Evolutionary conservation across 92 coral and sea anemone genomes (phyloP).

Genomic region (Scolanthus callimorphus): DNA sequence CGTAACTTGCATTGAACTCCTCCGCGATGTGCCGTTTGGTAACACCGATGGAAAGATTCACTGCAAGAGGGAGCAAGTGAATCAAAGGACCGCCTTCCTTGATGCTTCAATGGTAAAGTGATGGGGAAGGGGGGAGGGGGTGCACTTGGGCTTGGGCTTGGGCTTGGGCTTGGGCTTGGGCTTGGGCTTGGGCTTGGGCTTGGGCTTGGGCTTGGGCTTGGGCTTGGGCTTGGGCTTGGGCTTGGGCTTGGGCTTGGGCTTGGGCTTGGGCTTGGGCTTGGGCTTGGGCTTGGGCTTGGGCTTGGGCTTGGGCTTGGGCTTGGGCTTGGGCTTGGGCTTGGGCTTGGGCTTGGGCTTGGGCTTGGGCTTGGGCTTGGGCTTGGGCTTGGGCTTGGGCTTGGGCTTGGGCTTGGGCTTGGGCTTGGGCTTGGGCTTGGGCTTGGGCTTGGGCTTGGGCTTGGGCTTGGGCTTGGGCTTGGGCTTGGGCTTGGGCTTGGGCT

Average conservation of each 20-base stretch:
- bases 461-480: neutral
- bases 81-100: constrained; percentile 1
- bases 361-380: neutral
- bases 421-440: neutral
- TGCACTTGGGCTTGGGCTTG: neutral
- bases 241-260: neutral
- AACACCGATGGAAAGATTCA: neutral
- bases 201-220: neutral
- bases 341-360: neutral
- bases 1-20: constrained; percentile 1
- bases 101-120: constrained; percentile 27
- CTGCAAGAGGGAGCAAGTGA: neutral
- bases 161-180: neutral
- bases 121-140: neutral
- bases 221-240: neutral
- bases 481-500: neutral
- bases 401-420: neutral
- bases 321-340: neutral
- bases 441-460: neutral
- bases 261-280: neutral
- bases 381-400: neutral
- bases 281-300: neutral
- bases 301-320: neutral
- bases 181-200: neutral
- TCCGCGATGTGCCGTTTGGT: constrained; percentile 1